Evolutionary conservation across 1,140 invertebrate genomes (phyloP).

Genomic region (Cecropterus lyciades): DNA sequence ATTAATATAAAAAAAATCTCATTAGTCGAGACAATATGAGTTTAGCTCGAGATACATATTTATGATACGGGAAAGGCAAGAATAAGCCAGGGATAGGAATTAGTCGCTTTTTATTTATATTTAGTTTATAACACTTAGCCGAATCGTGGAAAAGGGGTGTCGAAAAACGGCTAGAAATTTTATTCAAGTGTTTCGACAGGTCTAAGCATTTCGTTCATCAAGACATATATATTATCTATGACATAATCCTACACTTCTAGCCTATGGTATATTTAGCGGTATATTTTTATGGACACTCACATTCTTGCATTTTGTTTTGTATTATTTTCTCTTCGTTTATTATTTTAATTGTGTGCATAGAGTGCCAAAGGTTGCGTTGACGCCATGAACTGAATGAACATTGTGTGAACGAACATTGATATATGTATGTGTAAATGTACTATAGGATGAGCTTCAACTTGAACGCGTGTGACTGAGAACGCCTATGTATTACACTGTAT

Average conservation of each 20-base stretch:
- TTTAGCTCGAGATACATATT: constrained; percentile 5
- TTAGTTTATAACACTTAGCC: constrained; percentile 1
- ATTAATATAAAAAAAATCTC: too few species aligned
- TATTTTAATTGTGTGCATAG: constrained; percentile 15
- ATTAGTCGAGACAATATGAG: too few species aligned
- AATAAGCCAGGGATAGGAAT: neutral
- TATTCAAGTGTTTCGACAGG: too few species aligned
- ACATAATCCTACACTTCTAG: constrained; percentile 17
- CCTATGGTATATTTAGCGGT: constrained; percentile 9
- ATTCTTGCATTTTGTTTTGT: constrained; percentile 23
- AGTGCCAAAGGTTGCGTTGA: constrained; percentile 28
- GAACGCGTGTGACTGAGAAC: constrained; percentile 21
- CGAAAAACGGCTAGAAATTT: too few species aligned
- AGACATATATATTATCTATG: neutral
- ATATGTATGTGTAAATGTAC: constrained; percentile 10
- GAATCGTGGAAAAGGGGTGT: too few species aligned
- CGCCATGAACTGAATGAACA: constrained; percentile 13
- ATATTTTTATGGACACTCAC: constrained; percentile 22
- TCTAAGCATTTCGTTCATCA: too few species aligned
- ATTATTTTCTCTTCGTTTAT: constrained; percentile 20
- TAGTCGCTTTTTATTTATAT: constrained; percentile 7
- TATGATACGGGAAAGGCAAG: neutral
- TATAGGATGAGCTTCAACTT: constrained; percentile 18
- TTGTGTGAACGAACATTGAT: constrained; percentile 8
- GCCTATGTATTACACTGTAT: constrained; percentile 30